Evolutionary conservation across 2,888 invertebrate species (phyloP), one percentile per base, ranked within the genome.

Genomic region (Aleiodes alternator): DNA sequence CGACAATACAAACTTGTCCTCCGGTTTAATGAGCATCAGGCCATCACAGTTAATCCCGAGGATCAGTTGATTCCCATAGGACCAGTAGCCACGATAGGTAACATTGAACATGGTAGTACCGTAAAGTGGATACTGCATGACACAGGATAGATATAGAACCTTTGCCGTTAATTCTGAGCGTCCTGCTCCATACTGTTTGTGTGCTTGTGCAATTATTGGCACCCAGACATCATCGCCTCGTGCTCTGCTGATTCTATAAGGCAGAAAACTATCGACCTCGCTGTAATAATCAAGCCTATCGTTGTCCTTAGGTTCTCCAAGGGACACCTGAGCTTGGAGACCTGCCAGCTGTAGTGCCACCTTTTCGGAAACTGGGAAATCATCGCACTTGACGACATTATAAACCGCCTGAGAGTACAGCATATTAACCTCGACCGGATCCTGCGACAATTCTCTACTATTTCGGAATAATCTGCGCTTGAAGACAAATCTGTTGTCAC

Each of bases 381-480:
- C 97, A 90, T 98, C 98, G 90, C 95, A 93, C 95, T 97, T 97
- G 3, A 98, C 98, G 66, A 98, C 97, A 87, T 96, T 95, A 85
- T 98, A 96, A 8, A 98, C 98, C 75, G 97, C 98, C 91, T 98
- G 98, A 34, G 98, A 96, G 89, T 97, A 98, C 4, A 98, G 91
- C 87, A 98, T 92, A 84, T 96, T 97, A 12, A 98, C 96, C 90
- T 98, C 98, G 0, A 98, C 96, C 0, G 98, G 97, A 91, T 98
- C 98, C 90, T 97, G 97, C 7, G 97, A 97, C 71, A 98, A 91
- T 89, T 97, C 97, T 53, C 96, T 92, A 0, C 95, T 96, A 79
- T 96, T 95, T 83, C 95, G 94, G 90, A 97, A 98, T 70, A 98
- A 90, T 12, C 98, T 92, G 72, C 97, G 94, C 86, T 97, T 96